Evolutionary conservation across 2,113 vertebrate species (phyloP).

Genomic region (Pampusana beccarii): DNA sequence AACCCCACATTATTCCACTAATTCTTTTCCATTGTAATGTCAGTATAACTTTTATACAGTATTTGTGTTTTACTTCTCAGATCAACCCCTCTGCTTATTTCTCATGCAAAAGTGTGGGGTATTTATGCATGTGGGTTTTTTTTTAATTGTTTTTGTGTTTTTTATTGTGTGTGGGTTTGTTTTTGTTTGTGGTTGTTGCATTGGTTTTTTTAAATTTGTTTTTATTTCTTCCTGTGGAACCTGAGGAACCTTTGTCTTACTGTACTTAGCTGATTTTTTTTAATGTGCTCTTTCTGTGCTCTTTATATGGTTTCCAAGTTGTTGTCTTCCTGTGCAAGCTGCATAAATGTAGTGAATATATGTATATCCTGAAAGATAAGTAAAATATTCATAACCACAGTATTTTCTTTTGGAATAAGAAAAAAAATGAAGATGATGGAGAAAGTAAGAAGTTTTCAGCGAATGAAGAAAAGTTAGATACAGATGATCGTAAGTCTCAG

Average conservation of each 20-base stretch:
- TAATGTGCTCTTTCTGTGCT: neutral
- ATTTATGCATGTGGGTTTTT: neutral
- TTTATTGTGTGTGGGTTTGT: neutral
- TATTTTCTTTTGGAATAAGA: constrained; percentile 80
- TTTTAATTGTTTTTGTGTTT: too few species aligned
- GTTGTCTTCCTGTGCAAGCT: neutral
- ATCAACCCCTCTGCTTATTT: neutral
- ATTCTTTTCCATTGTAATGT: too few species aligned
- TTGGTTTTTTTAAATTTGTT: neutral
- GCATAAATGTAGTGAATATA: neutral
- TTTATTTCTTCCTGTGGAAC: neutral
- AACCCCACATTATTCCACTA: too few species aligned
- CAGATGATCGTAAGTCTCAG: constrained; percentile 87
- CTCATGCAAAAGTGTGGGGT: neutral
- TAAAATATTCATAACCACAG: constrained; percentile 30
- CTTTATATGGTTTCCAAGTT: neutral
- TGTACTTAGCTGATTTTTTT: neutral
- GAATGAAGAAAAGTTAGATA: constrained; percentile 81
- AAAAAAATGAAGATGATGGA: constrained; percentile 85
- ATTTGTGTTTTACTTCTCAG: neutral
- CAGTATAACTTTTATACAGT: neutral
- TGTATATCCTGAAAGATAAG: constrained; percentile 44
- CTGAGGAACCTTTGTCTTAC: neutral
- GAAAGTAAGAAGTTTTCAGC: constrained; percentile 86
- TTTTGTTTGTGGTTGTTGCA: too few species aligned